Evolutionary conservation across 2,113 vertebrate genomes (phyloP).

Genomic region (Nannobrachium achirus): DNA sequence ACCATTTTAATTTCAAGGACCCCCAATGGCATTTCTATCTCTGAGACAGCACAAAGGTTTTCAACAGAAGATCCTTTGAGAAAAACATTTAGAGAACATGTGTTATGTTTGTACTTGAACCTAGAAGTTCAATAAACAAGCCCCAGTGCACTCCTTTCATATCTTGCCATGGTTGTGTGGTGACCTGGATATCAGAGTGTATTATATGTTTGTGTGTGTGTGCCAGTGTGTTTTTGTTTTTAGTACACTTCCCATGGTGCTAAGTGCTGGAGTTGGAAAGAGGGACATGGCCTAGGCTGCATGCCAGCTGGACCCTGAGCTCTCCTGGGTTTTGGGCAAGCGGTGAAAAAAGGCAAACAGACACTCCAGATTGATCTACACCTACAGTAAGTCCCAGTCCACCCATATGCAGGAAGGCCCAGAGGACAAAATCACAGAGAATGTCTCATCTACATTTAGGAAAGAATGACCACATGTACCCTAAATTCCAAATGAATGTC

Average conservation of each 20-base stretch:
- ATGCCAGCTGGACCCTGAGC: constrained; percentile 54
- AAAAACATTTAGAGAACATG: no score
- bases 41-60: no score
- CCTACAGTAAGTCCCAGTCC: constrained; percentile 1
- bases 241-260: constrained; percentile 23
- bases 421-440: constrained; percentile 9
- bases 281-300: constrained; percentile 28
- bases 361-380: constrained; percentile 33
- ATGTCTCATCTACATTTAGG: background rate
- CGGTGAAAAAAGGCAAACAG: constrained; percentile 15
- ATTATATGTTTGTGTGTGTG: constrained; percentile 2
- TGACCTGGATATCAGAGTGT: constrained; percentile 56
- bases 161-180: constrained; percentile 28
- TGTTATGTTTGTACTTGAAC: background rate
- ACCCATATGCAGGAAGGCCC: constrained; percentile 8
- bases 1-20: no score
- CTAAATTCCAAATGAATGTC: background rate
- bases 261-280: constrained; percentile 1
- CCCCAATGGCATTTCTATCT: no score
- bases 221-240: constrained; percentile 2
- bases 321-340: constrained; percentile 39
- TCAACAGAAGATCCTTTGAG: no score
- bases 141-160: constrained; percentile 10
- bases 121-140: background rate
- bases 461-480: constrained; percentile 10